A percentile compares a stretch with the other conserved stretches of the same genome.
phyloP scores from a whole-genome alignment of 2,113 vertebrate genomes.

The Alethe diademata region DNA sequence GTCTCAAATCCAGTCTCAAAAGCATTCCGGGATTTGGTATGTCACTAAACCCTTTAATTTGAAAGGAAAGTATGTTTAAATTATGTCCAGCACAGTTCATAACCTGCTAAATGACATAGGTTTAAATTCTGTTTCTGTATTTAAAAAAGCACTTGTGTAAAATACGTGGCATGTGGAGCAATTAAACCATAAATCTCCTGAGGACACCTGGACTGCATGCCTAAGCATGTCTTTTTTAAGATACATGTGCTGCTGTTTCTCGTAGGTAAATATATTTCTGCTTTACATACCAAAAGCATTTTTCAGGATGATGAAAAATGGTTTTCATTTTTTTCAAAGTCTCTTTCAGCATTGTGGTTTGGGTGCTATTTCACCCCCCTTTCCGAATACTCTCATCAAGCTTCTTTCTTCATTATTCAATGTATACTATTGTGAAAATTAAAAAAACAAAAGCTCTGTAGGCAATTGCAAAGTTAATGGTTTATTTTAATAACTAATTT shows the following conservation, averaged over 20 bases:
- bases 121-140: neutral
- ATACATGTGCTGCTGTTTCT: neutral
- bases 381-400: neutral
- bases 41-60: slow-evolving; percentile 33
- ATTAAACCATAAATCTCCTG: neutral
- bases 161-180: neutral
- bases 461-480: neutral
- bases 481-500: slow-evolving; percentile 15
- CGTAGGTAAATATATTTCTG: neutral
- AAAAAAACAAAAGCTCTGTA: neutral
- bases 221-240: neutral
- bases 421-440: neutral
- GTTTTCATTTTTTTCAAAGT: neutral
- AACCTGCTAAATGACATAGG: neutral
- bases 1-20: slow-evolving; percentile 95
- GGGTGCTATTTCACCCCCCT: neutral
- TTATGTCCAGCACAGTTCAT: neutral
- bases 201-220: neutral
- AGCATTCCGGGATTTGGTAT: slow-evolving; percentile 94
- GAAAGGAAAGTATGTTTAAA: neutral
- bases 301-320: neutral
- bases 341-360: neutral
- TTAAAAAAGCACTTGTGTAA: neutral
- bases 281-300: neutral
- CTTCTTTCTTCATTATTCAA: neutral